A percentile compares a stretch with the other conserved stretches of the same genome.
Conservation (phyloP, 1,140 invertebrate species). For the Zaprionus tsacasi region DNA sequence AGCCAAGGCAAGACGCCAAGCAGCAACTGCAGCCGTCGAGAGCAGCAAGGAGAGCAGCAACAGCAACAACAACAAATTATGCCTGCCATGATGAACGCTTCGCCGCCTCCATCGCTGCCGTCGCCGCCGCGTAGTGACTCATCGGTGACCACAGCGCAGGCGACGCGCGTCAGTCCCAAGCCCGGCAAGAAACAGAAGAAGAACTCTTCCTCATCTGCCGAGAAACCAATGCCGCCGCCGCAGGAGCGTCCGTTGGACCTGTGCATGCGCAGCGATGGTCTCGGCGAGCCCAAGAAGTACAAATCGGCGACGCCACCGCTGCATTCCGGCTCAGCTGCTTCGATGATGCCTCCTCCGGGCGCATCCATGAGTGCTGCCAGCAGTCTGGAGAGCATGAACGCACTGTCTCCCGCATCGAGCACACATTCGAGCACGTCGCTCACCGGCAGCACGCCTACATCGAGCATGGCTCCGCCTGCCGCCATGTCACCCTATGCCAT, state of each 20-base stretch:
- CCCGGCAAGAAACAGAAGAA: constrained; percentile 61
- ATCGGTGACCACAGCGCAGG: constrained; percentile 51
- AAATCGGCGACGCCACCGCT: constrained; percentile 61
- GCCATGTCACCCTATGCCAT: constrained; percentile 62
- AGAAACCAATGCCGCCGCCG: constrained; percentile 84
- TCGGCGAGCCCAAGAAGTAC: constrained; percentile 66
- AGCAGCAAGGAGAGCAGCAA: constrained; percentile 9
- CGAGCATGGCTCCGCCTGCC: constrained; percentile 45
- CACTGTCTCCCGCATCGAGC: constrained; percentile 70
- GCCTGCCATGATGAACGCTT: constrained; percentile 55
- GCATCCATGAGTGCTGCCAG: constrained; percentile 68
- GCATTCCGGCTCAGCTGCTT: constrained; percentile 77
- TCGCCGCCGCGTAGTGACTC: constrained; percentile 82
- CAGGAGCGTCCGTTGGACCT: constrained; percentile 95
- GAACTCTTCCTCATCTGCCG: constrained; percentile 38
- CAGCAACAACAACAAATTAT: constrained; percentile 46
- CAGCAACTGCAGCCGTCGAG: constrained; percentile 2
- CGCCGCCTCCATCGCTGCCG: constrained; percentile 74
- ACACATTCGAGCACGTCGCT: constrained; percentile 59
- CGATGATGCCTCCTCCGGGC: constrained; percentile 84
- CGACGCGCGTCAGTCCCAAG: constrained; percentile 53
- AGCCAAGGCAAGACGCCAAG: constrained; percentile 37
- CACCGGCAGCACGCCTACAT: constrained; percentile 57
- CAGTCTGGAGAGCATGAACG: constrained; percentile 74
- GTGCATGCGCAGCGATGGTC: constrained; percentile 86